Percentiles rank a stretch among this genome's conserved stretches.
phyloP scores from a whole-genome alignment of 2,113 vertebrate genomes.

The Apteryx owenii region DNA sequence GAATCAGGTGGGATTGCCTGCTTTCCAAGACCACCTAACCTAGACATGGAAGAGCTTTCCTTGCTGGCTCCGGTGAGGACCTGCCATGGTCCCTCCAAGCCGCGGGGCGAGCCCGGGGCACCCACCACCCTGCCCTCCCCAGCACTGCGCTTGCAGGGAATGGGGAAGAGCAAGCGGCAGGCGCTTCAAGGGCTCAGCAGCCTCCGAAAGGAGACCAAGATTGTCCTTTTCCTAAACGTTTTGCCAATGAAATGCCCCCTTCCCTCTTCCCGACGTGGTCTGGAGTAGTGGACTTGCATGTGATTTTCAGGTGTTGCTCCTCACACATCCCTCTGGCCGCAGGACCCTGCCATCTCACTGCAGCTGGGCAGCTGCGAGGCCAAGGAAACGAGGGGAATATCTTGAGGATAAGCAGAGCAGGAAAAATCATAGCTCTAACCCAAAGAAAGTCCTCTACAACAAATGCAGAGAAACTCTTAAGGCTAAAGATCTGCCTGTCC shows the following conservation, averaged over 20 bases:
- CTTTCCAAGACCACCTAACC: background rate
- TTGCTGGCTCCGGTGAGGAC: accelerated
- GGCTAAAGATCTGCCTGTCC: constrained; percentile 74
- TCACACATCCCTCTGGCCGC: background rate
- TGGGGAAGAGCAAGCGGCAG: too few species aligned
- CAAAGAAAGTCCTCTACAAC: constrained; percentile 36
- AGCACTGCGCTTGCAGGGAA: too few species aligned
- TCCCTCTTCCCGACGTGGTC: background rate
- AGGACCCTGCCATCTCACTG: background rate
- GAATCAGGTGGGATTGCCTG: background rate
- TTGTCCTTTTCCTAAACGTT: background rate
- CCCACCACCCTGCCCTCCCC: background rate
- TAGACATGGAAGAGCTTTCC: background rate
- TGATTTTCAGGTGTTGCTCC: background rate
- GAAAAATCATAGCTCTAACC: constrained; percentile 51
- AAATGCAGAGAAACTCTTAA: constrained; percentile 67
- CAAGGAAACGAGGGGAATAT: background rate
- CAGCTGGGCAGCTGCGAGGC: background rate
- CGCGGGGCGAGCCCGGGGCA: background rate
- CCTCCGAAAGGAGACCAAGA: too few species aligned
- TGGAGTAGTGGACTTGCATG: background rate
- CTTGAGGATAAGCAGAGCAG: constrained; percentile 10
- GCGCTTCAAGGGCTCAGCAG: background rate
- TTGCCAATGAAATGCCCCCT: background rate
- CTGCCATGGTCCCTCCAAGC: background rate